Base-by-base conservation (phyloP, 1,140 invertebrate genomes). In the Drosophila tsacasi region DNA sequence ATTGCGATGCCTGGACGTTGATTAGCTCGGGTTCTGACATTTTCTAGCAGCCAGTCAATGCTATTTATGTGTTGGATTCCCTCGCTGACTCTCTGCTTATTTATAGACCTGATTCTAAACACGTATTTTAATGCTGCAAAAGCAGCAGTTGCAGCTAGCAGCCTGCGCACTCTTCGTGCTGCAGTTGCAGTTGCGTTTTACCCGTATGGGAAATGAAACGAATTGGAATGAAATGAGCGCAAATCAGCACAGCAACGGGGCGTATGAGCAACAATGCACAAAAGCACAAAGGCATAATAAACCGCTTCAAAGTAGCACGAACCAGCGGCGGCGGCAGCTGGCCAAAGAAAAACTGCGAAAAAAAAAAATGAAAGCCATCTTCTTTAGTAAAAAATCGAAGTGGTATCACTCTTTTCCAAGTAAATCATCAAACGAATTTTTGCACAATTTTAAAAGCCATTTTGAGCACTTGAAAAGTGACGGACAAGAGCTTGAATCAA, bases 81-180 rank as follows among this genome's bases (percentile, higher is more conserved):
- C 21, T 65, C 44, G 59, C 58, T 73, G 60, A 57, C 58, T 73
- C 63, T 62, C 60, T 37, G 73, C 65, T 81, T 87, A 87, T 87
- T 87, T 84, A 84, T 90, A 90, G 84, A 78, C 68, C 83, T 68
- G 83, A 89, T 87, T 87, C 83, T 89, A 62, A 63, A 62, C 81
- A 81, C 73, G 81, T 81, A 68, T 83, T 62, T 78, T 68, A 55
- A 71, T 67, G 83, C 40, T 72, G 65, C 66, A 27, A 35, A 44
- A 21, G 77, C 57, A 32, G 52, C 69, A 44, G 79, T 57, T 37
- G 65, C 65, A 61, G 32, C 54, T 25, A 37, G 21, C 21, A 12
- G 54, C 2, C 19, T 10, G 52, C 52, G 52, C 52, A 55, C 46
- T 23, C 37, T 39, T 32, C 40, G 57, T 37, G 37, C 12, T n/a